Evolutionary conservation across 2,888 invertebrate species (phyloP).

Genomic region (Cheilosia variabilis): DNA sequence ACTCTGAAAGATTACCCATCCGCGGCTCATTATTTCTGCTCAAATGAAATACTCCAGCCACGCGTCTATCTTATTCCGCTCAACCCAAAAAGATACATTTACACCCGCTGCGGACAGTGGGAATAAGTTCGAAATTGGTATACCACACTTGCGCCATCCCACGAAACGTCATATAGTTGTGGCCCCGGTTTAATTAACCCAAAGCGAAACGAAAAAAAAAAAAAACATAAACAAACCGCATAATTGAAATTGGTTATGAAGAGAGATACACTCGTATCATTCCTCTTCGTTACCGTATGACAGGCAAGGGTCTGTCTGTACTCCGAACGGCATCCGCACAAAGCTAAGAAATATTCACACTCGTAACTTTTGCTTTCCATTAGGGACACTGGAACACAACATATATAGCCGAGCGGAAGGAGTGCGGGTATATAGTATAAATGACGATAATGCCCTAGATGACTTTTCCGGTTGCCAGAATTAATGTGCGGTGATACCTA

Average conservation of each 20-base stretch:
- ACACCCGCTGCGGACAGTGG: neutral
- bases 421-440: constrained; percentile 29
- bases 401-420: constrained; percentile 17
- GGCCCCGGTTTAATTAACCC: constrained; percentile 45
- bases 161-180: neutral
- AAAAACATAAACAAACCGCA: constrained; percentile 63
- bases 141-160: constrained; percentile 39
- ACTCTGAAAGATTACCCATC: too few species aligned
- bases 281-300: constrained; percentile 52
- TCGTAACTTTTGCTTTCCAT: constrained; percentile 47
- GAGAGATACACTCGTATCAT: constrained; percentile 46
- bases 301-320: neutral
- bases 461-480: constrained; percentile 67
- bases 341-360: constrained; percentile 38
- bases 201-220: constrained; percentile 33
- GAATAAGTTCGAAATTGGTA: constrained; percentile 28
- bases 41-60: too few species aligned
- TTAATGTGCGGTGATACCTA: constrained; percentile 70
- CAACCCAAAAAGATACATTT: neutral
- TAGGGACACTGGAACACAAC: neutral
- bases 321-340: neutral
- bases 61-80: neutral
- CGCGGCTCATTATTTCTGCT: too few species aligned
- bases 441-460: constrained; percentile 68
- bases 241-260: constrained; percentile 68